These are phyloP conservation scores for Limnephilus rhombicus DNA, from an alignment of 2,888 invertebrate genomes.

Conservation along the genomic window DNA sequence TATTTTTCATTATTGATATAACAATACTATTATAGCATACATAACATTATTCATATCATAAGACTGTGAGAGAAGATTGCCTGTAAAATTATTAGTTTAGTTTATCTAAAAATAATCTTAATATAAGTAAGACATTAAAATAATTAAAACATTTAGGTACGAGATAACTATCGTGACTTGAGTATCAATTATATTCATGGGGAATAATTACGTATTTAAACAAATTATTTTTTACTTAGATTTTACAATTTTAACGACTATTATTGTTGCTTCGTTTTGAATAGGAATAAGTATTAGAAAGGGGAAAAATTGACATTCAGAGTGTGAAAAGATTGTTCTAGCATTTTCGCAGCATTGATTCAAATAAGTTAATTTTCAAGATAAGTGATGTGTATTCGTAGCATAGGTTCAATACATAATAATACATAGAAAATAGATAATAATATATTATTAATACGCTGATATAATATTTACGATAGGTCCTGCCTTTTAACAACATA, in stretches of 20 bases:
- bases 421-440: neutral
- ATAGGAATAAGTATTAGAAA: neutral
- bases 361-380: neutral
- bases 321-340: neutral
- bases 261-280: neutral
- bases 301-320: neutral
- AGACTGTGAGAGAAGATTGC: neutral
- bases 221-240: neutral
- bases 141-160: neutral
- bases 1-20: neutral
- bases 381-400: neutral
- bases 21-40: conserved; percentile 31
- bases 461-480: neutral
- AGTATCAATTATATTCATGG: neutral
- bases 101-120: neutral
- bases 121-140: neutral
- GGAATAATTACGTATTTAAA: neutral
- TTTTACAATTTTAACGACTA: neutral
- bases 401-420: neutral
- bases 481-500: conserved; percentile 31
- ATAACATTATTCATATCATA: conserved; percentile 31
- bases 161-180: neutral
- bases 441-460: neutral
- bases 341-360: neutral
- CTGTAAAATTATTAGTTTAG: neutral